These are phyloP conservation scores for Anguilla japonica DNA, from an alignment of 2,113 vertebrate genomes.

Conservation along the genomic window DNA sequence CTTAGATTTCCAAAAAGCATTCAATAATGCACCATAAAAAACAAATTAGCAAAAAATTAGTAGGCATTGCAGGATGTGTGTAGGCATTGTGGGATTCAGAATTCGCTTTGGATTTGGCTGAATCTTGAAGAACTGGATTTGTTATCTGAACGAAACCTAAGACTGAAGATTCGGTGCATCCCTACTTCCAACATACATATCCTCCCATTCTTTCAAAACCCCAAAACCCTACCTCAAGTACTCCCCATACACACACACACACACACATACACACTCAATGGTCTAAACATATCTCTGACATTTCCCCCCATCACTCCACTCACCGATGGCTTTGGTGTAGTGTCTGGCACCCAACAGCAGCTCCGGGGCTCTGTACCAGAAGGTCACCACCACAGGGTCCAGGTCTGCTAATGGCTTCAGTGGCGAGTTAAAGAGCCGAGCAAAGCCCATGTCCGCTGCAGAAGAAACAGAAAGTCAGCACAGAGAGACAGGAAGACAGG, in stretches of 20 bases:
- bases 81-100: too few relatives aligned
- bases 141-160: too few relatives aligned
- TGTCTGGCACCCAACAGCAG: constrained; percentile 96
- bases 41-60: too few relatives aligned
- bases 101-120: too few relatives aligned
- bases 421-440: constrained; percentile 99
- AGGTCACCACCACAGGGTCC: constrained; percentile 98
- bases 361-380: constrained; percentile 99
- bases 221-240: too few relatives aligned
- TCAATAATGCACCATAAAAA: too few relatives aligned
- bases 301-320: constrained; percentile 56
- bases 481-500: neutral
- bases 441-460: constrained; percentile 99
- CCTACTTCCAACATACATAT: too few relatives aligned
- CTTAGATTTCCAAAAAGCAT: too few relatives aligned
- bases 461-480: neutral
- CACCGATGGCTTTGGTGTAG: constrained; percentile 99
- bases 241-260: neutral
- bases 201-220: too few relatives aligned
- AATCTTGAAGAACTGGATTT: too few relatives aligned
- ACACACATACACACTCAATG: neutral
- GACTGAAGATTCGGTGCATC: too few relatives aligned
- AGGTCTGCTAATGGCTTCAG: constrained; percentile 99
- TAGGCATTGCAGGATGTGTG: too few relatives aligned
- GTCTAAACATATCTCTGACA: neutral